Evolutionary conservation across 1,140 invertebrate genomes (phyloP).

Genomic region (Colletes latitarsis): DNA sequence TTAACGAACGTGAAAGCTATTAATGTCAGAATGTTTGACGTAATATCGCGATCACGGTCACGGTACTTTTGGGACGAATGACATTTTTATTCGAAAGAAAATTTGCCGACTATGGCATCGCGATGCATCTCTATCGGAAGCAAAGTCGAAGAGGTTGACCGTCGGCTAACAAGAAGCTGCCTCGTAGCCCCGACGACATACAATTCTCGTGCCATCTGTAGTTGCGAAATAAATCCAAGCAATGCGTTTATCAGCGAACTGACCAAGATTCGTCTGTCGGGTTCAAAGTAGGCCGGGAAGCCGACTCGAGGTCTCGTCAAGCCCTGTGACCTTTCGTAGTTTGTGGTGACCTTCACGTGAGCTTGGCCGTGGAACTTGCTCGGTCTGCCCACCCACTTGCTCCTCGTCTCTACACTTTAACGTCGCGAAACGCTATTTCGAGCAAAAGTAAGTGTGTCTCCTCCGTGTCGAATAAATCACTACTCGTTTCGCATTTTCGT

Average conservation of each 20-base stretch:
- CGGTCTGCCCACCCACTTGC: neutral
- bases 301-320: slow-evolving; percentile 15
- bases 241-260: slow-evolving; percentile 43
- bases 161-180: slow-evolving; percentile 28
- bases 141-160: neutral
- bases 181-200: neutral
- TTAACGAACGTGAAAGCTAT: neutral
- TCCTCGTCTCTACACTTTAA: neutral
- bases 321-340: slow-evolving; percentile 60
- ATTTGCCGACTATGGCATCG: neutral
- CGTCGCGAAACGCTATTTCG: neutral
- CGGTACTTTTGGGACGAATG: neutral
- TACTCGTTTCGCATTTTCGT: neutral
- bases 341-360: slow-evolving; percentile 62
- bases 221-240: slow-evolving; percentile 30
- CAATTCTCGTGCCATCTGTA: slow-evolving; percentile 56
- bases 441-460: neutral
- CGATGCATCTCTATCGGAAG: neutral
- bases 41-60: too few species aligned
- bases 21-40: neutral
- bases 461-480: neutral
- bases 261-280: slow-evolving; percentile 12
- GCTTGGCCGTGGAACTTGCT: slow-evolving; percentile 36
- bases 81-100: neutral
- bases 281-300: slow-evolving; percentile 28